Percentiles rank a stretch among this genome's conserved stretches.
Conservation (phyloP, 2,113 vertebrate genomes). For the Sardina pilchardus region DNA sequence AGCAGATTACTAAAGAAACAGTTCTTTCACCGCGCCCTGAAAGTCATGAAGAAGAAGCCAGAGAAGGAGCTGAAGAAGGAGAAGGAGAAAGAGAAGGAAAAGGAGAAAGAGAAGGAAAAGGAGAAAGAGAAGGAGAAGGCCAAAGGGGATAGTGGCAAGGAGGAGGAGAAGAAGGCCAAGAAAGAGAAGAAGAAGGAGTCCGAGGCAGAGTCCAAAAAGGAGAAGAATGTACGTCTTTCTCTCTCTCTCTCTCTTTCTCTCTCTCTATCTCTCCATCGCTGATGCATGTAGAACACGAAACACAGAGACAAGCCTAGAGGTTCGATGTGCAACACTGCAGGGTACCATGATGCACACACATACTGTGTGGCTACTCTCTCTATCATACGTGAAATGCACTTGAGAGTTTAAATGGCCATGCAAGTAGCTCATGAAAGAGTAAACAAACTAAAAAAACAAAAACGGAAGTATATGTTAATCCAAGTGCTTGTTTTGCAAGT, state of each 20-base stretch:
- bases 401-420: too few species aligned
- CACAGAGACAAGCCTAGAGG: not conserved
- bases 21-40: slow-evolving; percentile 95
- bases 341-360: too few species aligned
- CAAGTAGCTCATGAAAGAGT: too few species aligned
- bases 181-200: slow-evolving; percentile 80
- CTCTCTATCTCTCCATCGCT: not conserved
- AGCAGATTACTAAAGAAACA: slow-evolving; percentile 94
- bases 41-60: slow-evolving; percentile 98
- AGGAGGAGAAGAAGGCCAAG: slow-evolving; percentile 83
- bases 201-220: slow-evolving; percentile 81
- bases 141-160: slow-evolving; percentile 70
- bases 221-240: slow-evolving; percentile 60
- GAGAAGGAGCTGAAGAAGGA: slow-evolving; percentile 88
- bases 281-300: not conserved
- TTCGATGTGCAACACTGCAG: too few species aligned
- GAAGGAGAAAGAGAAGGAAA: slow-evolving; percentile 68
- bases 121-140: slow-evolving; percentile 89
- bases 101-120: slow-evolving; percentile 87
- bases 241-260: not conserved
- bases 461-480: too few species aligned
- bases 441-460: too few species aligned
- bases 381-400: too few species aligned
- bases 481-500: too few species aligned
- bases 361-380: too few species aligned